Percentiles rank a stretch among this genome's conserved stretches.
phyloP scores from a whole-genome alignment of 2,888 invertebrate genomes.

The Quadroppia sp. region DNA sequence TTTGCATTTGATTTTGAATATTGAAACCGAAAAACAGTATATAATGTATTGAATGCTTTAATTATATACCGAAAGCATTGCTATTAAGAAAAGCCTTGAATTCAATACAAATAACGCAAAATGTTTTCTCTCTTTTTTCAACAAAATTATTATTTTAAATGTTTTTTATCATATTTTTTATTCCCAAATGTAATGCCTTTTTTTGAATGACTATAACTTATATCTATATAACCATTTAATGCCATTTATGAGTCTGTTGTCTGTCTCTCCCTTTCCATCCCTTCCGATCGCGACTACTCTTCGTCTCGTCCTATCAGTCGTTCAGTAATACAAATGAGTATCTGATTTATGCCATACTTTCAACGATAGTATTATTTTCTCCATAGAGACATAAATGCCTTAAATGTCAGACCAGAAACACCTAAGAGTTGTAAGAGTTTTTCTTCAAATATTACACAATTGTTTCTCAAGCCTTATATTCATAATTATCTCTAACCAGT shows the following conservation, averaged over 20 bases:
- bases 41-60: neutral
- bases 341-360: slow-evolving; percentile 10
- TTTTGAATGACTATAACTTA: neutral
- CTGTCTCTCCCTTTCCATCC: neutral
- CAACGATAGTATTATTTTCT: neutral
- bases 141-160: neutral
- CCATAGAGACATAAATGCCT: slow-evolving; percentile 23
- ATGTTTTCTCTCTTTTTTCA: neutral
- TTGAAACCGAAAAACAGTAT: too few species aligned
- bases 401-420: neutral
- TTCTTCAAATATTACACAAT: neutral
- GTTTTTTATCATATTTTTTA: neutral
- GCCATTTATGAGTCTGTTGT: slow-evolving; percentile 15
- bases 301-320: neutral
- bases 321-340: neutral
- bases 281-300: neutral
- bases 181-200: too few species aligned
- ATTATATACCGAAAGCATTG: neutral
- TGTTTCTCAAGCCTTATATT: neutral
- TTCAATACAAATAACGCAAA: neutral
- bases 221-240: slow-evolving; percentile 15
- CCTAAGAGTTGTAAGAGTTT: neutral
- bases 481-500: neutral
- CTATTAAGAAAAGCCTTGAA: slow-evolving; percentile 25
- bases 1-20: too few species aligned